A percentile compares a stretch with the other conserved stretches of the same genome.
Conservation (phyloP, 2,797 vertebrate genomes). For the Danio aesculapii region DNA sequence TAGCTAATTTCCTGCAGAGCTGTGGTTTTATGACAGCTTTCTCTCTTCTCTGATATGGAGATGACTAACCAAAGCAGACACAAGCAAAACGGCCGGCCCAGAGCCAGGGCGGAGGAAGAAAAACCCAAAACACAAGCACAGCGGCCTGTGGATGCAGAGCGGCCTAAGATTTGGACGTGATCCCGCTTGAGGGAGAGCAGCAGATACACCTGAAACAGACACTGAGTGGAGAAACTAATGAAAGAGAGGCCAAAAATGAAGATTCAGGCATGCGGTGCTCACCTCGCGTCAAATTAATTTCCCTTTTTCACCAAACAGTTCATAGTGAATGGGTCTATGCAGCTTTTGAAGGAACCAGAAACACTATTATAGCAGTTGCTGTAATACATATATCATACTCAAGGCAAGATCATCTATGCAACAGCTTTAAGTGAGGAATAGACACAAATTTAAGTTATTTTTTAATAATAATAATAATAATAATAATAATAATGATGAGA, state of each 20-base stretch:
- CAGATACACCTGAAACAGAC: slow-evolving; percentile 47
- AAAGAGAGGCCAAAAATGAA: slow-evolving; percentile 15
- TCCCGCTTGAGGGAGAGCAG: slow-evolving; percentile 43
- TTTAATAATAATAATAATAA: too few species aligned
- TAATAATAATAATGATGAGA: too few species aligned
- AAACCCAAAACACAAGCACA: slow-evolving; percentile 35
- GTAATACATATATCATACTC: neutral
- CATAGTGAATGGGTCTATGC: neutral
- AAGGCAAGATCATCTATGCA: neutral
- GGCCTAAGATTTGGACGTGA: slow-evolving; percentile 50
- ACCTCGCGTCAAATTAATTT: neutral
- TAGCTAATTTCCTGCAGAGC: slow-evolving; percentile 46
- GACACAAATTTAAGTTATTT: too few species aligned
- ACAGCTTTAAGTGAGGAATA: neutral
- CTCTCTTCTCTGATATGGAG: slow-evolving; percentile 11
- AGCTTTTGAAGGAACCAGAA: neutral
- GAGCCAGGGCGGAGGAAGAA: slow-evolving; percentile 45
- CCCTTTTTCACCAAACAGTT: neutral
- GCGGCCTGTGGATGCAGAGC: slow-evolving; percentile 23
- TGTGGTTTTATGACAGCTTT: slow-evolving; percentile 39
- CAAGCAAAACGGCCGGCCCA: slow-evolving; percentile 13
- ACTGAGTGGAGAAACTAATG: slow-evolving; percentile 35
- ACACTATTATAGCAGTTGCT: neutral
- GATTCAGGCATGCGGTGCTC: neutral
- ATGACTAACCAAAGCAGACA: slow-evolving; percentile 47